Base-by-base conservation (phyloP, 2,113 vertebrate genomes). In the Pycnonotus jocosus region DNA sequence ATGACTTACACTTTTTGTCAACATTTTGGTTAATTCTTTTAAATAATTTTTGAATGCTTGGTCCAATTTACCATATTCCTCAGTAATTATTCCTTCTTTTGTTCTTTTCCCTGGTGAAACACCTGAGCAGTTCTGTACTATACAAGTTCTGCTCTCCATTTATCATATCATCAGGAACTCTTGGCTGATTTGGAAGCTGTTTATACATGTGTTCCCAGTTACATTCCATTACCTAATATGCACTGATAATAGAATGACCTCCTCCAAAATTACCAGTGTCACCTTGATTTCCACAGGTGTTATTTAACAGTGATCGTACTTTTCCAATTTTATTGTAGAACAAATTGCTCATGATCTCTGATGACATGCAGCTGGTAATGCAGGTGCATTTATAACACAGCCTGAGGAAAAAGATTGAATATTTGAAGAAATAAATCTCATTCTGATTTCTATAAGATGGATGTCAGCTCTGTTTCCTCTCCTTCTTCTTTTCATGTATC, bases 331-430 rank as follows among this genome's bases (percentile, higher is more conserved):
- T 79, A 54, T 31, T 91, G 86, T 92, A 84, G 54, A 73, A 81
- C 85, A 96, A 83, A 84, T 95, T 69, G 40, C 51, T 85, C 35
- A 3, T 74, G 48, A 78, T 95, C 93, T 92, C 78, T 60, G 91
- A 73, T 86, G 77, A 47, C 38, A 93, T 58, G 54, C 71, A 73
- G 73, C 27, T 82, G 40, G 45, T 58, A 89, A 74, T 37, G 23
- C 35, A 76, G 45, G 24, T 86, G 88, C 56, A 44, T 90, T 88
- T 95, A 57, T 40, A 87, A 62, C 12, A 85, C 33, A 90, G n/a
- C 40, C 62, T 81, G 51, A 84, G 88, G 15, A 90, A 93, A 70
- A 2, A 74, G 20, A 77, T 40, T 90, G 86, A 77, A 91, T 80
- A 73, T 57, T 76, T 69, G 79, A 92, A 94, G 77, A 22, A 91